A percentile compares a stretch with the other conserved stretches of the same genome.
phyloP scores from a whole-genome alignment of 2,113 vertebrate genomes.

The Serinus canaria region DNA sequence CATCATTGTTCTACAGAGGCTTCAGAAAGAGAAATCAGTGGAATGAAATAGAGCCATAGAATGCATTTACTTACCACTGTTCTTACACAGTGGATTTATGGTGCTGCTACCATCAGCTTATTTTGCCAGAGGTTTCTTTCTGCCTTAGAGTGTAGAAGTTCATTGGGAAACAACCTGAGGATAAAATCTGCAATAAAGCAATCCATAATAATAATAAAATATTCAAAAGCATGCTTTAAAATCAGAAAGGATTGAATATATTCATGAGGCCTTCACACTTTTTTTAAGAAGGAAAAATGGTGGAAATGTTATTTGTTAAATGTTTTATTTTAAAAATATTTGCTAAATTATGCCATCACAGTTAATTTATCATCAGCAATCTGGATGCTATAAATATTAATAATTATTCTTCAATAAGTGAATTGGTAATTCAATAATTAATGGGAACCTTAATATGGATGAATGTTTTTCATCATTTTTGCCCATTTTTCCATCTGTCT shows the following conservation, averaged over 20 bases:
- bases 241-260: neutral
- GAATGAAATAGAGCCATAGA: neutral
- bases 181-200: neutral
- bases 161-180: neutral
- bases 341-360: constrained; percentile 6
- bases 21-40: neutral
- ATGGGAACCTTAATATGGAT: neutral
- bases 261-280: constrained; percentile 15
- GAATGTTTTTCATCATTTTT: neutral
- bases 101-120: neutral
- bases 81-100: neutral
- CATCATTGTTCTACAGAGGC: neutral
- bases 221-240: neutral
- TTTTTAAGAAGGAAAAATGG: neutral
- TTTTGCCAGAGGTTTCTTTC: constrained; percentile 3
- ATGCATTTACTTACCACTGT: neutral
- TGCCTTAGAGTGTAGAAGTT: neutral
- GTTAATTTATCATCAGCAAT: constrained; percentile 13
- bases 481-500: neutral
- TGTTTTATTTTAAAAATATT: constrained; percentile 44
- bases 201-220: constrained; percentile 18
- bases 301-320: constrained; percentile 19
- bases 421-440: constrained; percentile 34
- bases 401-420: constrained; percentile 16
- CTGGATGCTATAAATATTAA: constrained; percentile 48